Evolutionary conservation across 1,140 invertebrate species (phyloP).

Genomic region (Bombus turneri): DNA sequence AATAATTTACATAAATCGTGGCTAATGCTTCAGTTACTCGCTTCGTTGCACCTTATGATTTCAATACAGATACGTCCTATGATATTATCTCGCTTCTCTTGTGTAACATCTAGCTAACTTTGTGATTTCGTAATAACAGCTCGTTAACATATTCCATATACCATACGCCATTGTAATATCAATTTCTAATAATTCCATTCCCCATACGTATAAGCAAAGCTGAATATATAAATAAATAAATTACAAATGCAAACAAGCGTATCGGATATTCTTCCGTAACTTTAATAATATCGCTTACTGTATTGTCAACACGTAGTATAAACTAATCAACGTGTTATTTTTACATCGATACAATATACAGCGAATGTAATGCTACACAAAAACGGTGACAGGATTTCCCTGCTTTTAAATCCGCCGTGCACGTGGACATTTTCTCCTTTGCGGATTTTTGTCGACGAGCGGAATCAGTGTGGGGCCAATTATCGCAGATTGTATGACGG

Average conservation of each 20-base stretch:
- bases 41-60: not conserved
- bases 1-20: not conserved
- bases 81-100: not conserved
- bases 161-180: not conserved
- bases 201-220: not conserved
- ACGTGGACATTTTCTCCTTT: not conserved
- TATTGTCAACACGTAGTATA: not conserved
- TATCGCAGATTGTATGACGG: slow-evolving; percentile 48
- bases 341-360: too few species aligned
- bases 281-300: not conserved
- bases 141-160: not conserved
- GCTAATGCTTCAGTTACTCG: too few species aligned
- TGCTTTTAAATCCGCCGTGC: not conserved
- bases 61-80: not conserved
- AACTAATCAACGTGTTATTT: not conserved
- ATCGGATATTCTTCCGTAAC: not conserved
- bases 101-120: not conserved
- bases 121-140: not conserved
- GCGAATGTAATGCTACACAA: not conserved
- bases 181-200: not conserved
- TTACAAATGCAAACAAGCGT: not conserved
- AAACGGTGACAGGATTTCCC: not conserved
- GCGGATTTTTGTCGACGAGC: not conserved
- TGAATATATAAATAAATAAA: not conserved
- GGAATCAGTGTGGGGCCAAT: slow-evolving; percentile 40